A percentile compares a stretch with the other conserved stretches of the same genome.
phyloP scores from a whole-genome alignment of 2,888 invertebrate species.

The Diaprepes abbreviatus region DNA sequence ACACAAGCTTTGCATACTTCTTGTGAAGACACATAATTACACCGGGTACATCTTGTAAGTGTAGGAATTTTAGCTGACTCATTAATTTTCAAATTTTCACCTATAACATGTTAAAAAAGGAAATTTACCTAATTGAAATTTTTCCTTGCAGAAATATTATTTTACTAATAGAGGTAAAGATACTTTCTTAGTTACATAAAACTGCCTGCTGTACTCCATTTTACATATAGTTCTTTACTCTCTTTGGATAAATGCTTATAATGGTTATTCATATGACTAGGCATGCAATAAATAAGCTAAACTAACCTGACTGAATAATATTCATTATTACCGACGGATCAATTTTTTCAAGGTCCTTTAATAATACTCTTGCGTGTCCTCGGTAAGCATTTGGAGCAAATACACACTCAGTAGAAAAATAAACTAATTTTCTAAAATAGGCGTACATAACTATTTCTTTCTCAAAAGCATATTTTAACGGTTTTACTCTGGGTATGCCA shows the following conservation, averaged over 20 bases:
- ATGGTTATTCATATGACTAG: too few species aligned
- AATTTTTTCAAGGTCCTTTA: constrained; percentile 96
- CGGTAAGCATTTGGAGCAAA: constrained; percentile 99
- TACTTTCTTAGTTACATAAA: too few species aligned
- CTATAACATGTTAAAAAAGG: too few species aligned
- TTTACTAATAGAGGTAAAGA: too few species aligned
- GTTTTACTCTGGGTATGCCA: constrained; percentile 92
- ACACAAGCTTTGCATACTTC: constrained; percentile 97
- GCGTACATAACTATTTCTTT: constrained; percentile 99
- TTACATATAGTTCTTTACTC: too few species aligned
- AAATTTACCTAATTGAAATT: too few species aligned
- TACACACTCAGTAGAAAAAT: constrained; percentile 98
- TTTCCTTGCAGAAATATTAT: too few species aligned
- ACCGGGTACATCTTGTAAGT: constrained; percentile 84
- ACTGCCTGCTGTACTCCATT: too few species aligned
- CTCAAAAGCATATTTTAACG: constrained; percentile 97
- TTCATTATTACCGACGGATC: constrained; percentile 93
- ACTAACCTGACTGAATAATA: constrained; percentile 87
- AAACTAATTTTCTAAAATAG: constrained; percentile 94
- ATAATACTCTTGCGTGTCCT: constrained; percentile 88
- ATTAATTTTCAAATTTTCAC: constrained; percentile 87
- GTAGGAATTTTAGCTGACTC: constrained; percentile 86
- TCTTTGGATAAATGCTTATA: too few species aligned
- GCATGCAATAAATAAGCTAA: background rate
- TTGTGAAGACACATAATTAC: constrained; percentile 94